These are phyloP conservation scores for Chaitophorus viminalis DNA, from an alignment of 2,888 invertebrate species.

Conservation along the genomic window DNA sequence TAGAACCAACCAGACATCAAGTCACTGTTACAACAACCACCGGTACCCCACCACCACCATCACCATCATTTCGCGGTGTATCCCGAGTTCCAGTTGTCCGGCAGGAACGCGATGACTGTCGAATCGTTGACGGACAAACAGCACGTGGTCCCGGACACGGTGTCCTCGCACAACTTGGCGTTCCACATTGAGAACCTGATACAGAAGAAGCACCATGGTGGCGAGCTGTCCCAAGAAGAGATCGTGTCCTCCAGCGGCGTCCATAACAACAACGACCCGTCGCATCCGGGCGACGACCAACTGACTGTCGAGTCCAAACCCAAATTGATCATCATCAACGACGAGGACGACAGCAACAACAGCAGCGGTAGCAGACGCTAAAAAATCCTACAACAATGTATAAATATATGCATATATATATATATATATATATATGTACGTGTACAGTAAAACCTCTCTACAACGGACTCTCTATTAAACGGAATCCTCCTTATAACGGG, in stretches of 20 bases:
- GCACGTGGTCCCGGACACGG: slow-evolving; percentile 38
- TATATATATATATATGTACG: background rate
- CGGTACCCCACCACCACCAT: slow-evolving; percentile 25
- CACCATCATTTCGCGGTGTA: slow-evolving; percentile 38
- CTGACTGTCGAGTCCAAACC: background rate
- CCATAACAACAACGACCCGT: slow-evolving; percentile 42
- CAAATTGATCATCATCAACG: slow-evolving; percentile 54
- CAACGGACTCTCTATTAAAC: no score
- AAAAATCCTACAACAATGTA: background rate
- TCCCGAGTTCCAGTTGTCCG: slow-evolving; percentile 49
- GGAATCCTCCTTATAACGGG: no score
- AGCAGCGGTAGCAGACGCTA: slow-evolving; percentile 29
- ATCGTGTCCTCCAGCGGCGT: slow-evolving; percentile 53
- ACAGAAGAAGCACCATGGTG: slow-evolving; percentile 48
- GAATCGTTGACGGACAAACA: slow-evolving; percentile 41
- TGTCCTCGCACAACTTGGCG: slow-evolving; percentile 54
- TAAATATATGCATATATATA: no score
- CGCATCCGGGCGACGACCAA: slow-evolving; percentile 17
- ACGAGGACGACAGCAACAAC: slow-evolving; percentile 39
- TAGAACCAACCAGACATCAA: slow-evolving; percentile 49
- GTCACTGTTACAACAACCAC: slow-evolving; percentile 37
- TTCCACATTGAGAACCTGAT: slow-evolving; percentile 58
- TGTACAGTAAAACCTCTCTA: no score
- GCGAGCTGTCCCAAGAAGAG: slow-evolving; percentile 50
- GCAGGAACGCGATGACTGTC: slow-evolving; percentile 15